A percentile compares a stretch with the other conserved stretches of the same genome.
These are phyloP conservation scores for Apis florea DNA, from an alignment of 1,140 invertebrate species.

Conservation along the genomic window DNA sequence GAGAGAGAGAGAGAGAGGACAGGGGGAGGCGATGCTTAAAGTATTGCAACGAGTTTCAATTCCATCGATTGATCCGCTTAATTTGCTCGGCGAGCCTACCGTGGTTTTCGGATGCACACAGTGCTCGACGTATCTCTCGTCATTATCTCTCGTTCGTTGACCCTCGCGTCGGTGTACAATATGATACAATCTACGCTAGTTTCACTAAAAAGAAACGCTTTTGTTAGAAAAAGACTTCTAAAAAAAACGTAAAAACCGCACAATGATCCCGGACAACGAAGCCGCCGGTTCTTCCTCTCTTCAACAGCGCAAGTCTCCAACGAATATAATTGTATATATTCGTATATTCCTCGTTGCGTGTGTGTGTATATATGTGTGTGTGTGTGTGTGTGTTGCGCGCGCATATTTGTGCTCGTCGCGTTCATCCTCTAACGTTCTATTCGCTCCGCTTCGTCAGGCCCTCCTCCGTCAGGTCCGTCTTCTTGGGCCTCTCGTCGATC, in stretches of 20 bases:
- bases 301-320: slow-evolving; percentile 29
- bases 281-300: slow-evolving; percentile 14
- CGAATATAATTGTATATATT: not conserved
- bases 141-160: not conserved
- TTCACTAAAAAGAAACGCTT: slow-evolving; percentile 55
- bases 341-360: not conserved
- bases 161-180: slow-evolving; percentile 25
- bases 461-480: not conserved
- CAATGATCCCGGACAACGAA: slow-evolving; percentile 31
- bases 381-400: not conserved
- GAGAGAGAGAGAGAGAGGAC: no score
- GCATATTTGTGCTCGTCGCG: not conserved
- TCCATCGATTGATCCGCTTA: slow-evolving; percentile 8
- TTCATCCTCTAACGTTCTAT: slow-evolving; percentile 5
- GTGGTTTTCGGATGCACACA: not conserved
- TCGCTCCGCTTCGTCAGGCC: not conserved
- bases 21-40: not conserved
- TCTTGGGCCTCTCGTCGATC: slow-evolving; percentile 17
- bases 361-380: not conserved
- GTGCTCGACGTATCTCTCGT: slow-evolving; percentile 45
- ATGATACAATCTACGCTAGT: slow-evolving; percentile 62
- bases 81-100: not conserved
- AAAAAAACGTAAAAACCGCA: slow-evolving; percentile 55
- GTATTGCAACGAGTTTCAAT: slow-evolving; percentile 15
- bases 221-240: slow-evolving; percentile 57